A percentile compares a stretch with the other conserved stretches of the same genome.
Evolutionary conservation across 2,888 invertebrate species (phyloP).

Genomic region (Stenichneumon culpator): DNA sequence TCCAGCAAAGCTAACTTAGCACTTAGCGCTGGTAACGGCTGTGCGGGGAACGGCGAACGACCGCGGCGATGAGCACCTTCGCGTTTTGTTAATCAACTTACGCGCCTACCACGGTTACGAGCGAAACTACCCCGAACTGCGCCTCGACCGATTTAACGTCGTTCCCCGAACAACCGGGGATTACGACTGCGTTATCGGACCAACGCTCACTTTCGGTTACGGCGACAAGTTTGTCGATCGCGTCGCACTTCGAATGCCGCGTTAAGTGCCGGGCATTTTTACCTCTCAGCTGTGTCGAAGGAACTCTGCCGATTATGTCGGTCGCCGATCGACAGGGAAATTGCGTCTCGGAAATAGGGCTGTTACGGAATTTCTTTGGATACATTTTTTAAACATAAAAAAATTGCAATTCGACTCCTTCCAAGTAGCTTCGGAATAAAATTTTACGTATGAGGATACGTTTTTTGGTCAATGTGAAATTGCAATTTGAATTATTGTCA

Average conservation of each 20-base stretch:
- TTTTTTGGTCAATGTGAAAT: too few species aligned
- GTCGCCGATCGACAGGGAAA: too few species aligned
- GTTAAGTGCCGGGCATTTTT: not conserved
- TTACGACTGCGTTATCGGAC: constrained; percentile 33
- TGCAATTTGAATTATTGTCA: too few species aligned
- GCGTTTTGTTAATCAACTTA: constrained; percentile 31
- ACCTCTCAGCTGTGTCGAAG: too few species aligned
- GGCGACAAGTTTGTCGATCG: constrained; percentile 35
- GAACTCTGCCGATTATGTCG: not conserved
- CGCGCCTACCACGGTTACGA: constrained; percentile 14
- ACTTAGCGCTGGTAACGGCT: not conserved
- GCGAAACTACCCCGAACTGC: constrained; percentile 14
- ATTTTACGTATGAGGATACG: too few species aligned
- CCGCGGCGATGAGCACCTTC: constrained; percentile 1
- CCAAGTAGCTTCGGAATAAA: too few species aligned
- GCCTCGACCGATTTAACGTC: constrained; percentile 37
- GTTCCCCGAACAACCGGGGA: constrained; percentile 29
- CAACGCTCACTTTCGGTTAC: constrained; percentile 5
- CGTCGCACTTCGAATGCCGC: constrained; percentile 9
- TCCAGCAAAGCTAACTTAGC: constrained; percentile 19
- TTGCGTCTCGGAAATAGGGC: too few species aligned
- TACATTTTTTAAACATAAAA: too few species aligned
- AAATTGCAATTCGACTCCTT: too few species aligned
- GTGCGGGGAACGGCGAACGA: not conserved
- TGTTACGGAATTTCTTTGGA: too few species aligned